Conservation (phyloP, 2,113 vertebrate species). For the Corydoras sp. region DNA sequence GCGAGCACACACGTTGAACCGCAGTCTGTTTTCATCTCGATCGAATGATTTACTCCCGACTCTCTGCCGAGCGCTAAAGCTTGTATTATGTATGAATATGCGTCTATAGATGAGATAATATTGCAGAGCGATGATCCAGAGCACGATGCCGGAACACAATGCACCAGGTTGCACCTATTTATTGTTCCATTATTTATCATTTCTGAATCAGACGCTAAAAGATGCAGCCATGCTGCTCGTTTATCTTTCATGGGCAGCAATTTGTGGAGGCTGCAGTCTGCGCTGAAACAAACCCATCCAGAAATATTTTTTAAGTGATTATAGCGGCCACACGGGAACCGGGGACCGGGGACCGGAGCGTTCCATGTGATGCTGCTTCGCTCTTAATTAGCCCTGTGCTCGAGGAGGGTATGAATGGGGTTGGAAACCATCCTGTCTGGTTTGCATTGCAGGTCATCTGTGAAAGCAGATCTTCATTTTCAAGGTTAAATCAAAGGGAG, state of each 20-base stretch:
- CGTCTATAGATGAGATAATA: too few relatives aligned
- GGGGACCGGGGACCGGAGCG: not conserved
- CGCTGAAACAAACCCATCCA: constrained; percentile 16
- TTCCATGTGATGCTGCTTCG: constrained; percentile 20
- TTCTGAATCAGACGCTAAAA: not conserved
- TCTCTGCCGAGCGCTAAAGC: too few relatives aligned
- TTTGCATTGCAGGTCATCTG: not conserved
- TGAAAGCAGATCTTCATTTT: too few relatives aligned
- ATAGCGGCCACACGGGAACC: constrained; percentile 1
- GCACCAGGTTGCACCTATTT: not conserved
- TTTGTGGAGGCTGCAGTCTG: not conserved
- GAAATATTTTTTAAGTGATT: constrained; percentile 19
- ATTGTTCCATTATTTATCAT: not conserved
- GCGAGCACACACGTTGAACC: too few relatives aligned
- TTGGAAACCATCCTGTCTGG: not conserved
- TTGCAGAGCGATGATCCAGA: too few relatives aligned
- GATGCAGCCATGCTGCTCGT: not conserved
- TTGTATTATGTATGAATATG: too few relatives aligned
- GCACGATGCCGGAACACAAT: not conserved
- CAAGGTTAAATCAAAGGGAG: too few relatives aligned
- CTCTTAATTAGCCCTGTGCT: constrained; percentile 21
- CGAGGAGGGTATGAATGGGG: not conserved
- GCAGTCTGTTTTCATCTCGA: too few relatives aligned
- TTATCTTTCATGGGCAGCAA: constrained; percentile 16
- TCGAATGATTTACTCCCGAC: too few relatives aligned